phyloP scores from a whole-genome alignment of 2,797 vertebrate genomes.

The Epinephelus malabaricus region DNA sequence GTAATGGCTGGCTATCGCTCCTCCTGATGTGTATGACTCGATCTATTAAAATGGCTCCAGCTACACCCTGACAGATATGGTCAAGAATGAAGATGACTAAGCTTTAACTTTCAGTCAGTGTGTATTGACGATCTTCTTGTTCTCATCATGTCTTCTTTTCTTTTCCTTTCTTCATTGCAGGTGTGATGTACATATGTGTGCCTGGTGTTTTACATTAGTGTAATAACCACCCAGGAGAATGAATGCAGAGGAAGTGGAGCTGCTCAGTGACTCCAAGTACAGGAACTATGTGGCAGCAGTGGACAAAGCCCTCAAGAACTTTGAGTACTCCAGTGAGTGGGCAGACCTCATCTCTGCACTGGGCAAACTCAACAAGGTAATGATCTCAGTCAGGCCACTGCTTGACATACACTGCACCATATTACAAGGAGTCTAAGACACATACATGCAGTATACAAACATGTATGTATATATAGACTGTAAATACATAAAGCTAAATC shows the following conservation, averaged over 20 bases:
- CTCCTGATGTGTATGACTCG: no score
- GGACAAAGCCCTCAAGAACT: conserved; percentile 99
- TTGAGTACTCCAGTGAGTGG: conserved; percentile 99
- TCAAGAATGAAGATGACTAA: not conserved
- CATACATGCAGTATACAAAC: not conserved
- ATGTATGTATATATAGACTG: not conserved
- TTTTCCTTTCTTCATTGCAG: conserved; percentile 46
- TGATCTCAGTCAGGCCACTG: not conserved
- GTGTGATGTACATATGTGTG: conserved; percentile 90
- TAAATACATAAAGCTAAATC: no score
- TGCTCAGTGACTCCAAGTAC: conserved; percentile 98
- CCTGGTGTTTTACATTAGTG: conserved; percentile 86
- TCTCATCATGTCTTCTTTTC: not conserved
- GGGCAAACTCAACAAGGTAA: conserved; percentile 99
- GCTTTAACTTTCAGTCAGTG: not conserved
- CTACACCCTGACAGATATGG: no score
- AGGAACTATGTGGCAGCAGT: conserved; percentile 98
- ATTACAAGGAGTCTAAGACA: not conserved
- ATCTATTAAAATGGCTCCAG: no score
- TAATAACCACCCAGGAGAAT: conserved; percentile 91
- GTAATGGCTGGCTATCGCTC: not conserved
- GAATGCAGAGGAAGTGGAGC: conserved; percentile 99
- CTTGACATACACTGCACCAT: not conserved
- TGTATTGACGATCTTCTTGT: not conserved
- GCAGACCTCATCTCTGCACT: conserved; percentile 98